phyloP scores from a whole-genome alignment of 2,113 vertebrate genomes.

The Oncorhynchus nerka region DNA sequence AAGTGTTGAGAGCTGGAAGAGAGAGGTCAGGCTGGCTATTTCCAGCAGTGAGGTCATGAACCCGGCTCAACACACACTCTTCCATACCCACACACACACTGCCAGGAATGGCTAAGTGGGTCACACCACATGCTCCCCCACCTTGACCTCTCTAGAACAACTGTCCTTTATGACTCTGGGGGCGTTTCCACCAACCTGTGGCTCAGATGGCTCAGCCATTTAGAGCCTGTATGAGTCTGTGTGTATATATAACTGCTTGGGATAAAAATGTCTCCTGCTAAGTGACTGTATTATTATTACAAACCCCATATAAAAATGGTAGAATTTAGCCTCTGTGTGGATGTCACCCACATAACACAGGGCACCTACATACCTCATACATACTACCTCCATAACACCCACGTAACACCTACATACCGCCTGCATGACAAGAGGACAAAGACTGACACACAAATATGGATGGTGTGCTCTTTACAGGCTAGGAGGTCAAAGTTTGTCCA shows the following conservation, averaged over 20 bases:
- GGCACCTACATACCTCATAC: constrained; percentile 26
- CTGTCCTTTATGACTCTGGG: constrained; percentile 29
- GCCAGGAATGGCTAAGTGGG: constrained; percentile 10
- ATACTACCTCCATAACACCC: constrained; percentile 37
- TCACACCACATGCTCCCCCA: constrained; percentile 9
- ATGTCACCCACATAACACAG: constrained; percentile 49
- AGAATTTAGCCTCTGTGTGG: constrained; percentile 55
- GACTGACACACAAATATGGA: neutral
- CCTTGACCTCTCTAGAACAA: constrained; percentile 30
- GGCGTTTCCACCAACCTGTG: constrained; percentile 1
- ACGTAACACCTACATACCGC: constrained; percentile 21
- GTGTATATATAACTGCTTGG: no score
- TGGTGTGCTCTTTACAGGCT: neutral
- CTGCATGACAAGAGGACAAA: constrained; percentile 20
- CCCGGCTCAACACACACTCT: neutral
- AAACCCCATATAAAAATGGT: neutral
- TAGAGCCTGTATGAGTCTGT: no score
- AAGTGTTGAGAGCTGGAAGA: constrained; percentile 19
- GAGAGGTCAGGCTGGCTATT: constrained; percentile 15
- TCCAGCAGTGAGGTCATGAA: constrained; percentile 25
- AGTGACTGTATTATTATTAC: constrained; percentile 12
- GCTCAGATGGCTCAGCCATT: neutral
- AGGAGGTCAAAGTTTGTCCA: neutral
- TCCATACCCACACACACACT: constrained; percentile 4
- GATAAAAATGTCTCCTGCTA: neutral